phyloP scores from a whole-genome alignment of 1,140 invertebrate species.

The Oncopodura yosiiana region DNA sequence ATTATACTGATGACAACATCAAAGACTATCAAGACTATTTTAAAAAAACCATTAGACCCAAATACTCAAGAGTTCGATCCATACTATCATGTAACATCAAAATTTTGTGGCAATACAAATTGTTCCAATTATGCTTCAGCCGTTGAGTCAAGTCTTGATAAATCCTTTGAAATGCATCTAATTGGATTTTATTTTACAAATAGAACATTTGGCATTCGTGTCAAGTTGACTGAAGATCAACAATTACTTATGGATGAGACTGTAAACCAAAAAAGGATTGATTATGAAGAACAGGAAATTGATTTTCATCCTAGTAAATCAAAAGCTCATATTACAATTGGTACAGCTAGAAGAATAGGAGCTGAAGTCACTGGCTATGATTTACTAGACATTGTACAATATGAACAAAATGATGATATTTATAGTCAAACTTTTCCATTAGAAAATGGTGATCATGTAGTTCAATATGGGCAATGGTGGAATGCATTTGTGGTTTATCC shows the following conservation, averaged over 20 bases:
- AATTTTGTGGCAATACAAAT: conserved; percentile 16
- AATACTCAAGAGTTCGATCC: conserved; percentile 23
- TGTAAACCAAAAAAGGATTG: neutral
- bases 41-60: conserved; percentile 27
- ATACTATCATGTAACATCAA: conserved; percentile 26
- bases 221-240: conserved; percentile 20
- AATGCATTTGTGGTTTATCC: conserved; percentile 26
- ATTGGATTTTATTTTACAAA: conserved; percentile 23
- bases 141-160: neutral
- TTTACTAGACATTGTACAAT: conserved; percentile 16
- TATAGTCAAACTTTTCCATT: neutral
- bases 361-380: conserved; percentile 24
- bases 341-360: conserved; percentile 19
- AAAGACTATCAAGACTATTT: no score
- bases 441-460: neutral
- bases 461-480: neutral
- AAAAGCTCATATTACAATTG: conserved; percentile 30
- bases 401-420: conserved; percentile 6
- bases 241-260: conserved; percentile 9
- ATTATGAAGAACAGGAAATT: conserved; percentile 1
- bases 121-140: conserved; percentile 3
- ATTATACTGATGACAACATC: no score
- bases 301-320: conserved; percentile 13
- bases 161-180: conserved; percentile 17
- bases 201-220: conserved; percentile 26